These are phyloP conservation scores for Circaetus cinerascens DNA, from an alignment of 2,113 vertebrate species.

Conservation along the genomic window DNA sequence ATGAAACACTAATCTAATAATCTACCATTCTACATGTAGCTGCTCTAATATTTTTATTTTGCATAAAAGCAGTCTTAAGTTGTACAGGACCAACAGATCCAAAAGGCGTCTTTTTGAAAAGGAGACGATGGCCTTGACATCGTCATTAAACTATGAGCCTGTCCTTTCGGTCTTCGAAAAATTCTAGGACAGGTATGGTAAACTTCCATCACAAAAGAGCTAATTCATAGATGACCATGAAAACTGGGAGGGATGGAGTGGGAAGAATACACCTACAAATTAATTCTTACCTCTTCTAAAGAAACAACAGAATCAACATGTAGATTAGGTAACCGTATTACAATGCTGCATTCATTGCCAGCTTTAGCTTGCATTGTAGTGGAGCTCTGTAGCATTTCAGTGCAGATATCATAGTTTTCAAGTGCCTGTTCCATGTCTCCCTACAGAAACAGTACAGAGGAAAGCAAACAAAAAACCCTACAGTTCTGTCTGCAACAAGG, in stretches of 20 bases:
- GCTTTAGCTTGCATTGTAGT: constrained; percentile 40
- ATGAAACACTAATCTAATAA: neutral
- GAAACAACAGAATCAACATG: constrained; percentile 87
- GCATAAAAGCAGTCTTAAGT: neutral
- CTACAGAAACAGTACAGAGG: constrained; percentile 59
- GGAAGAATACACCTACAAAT: neutral
- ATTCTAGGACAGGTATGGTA: neutral
- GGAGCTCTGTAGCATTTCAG: constrained; percentile 84
- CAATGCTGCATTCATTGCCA: constrained; percentile 52
- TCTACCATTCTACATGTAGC: neutral
- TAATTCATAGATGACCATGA: neutral
- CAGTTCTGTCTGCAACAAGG: neutral
- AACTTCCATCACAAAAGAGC: neutral
- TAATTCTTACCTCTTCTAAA: constrained; percentile 85
- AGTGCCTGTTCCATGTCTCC: constrained; percentile 96
- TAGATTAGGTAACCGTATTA: constrained; percentile 88
- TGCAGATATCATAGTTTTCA: constrained; percentile 93
- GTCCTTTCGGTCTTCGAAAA: neutral
- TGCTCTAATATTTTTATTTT: neutral
- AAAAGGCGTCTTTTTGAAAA: neutral
- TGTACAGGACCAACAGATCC: neutral
- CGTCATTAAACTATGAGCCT: neutral
- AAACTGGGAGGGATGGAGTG: neutral
- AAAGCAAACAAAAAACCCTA: neutral
- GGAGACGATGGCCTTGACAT: neutral